Percentiles rank a stretch among this genome's conserved stretches.
These are phyloP conservation scores for Dryobota labecula DNA, from an alignment of 2,888 invertebrate species.

Conservation along the genomic window DNA sequence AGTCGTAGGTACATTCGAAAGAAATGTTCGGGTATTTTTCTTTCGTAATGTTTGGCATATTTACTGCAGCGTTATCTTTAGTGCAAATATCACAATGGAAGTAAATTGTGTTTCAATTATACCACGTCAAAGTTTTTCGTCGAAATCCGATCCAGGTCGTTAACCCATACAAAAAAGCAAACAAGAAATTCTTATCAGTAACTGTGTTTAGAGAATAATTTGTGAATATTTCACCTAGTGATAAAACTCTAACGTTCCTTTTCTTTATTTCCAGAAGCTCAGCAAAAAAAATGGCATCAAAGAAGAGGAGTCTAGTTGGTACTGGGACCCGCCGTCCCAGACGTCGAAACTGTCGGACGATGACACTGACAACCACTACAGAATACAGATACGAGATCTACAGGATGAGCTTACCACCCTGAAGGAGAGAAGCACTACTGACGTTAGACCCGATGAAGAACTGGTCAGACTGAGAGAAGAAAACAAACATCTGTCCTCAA, in stretches of 20 bases:
- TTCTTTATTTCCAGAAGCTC: conserved; percentile 84
- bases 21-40: background rate
- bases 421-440: conserved; percentile 76
- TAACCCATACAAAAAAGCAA: conserved; percentile 37
- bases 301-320: conserved; percentile 89
- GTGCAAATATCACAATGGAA: conserved; percentile 4
- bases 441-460: conserved; percentile 82
- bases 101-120: background rate
- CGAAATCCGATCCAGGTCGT: conserved; percentile 22
- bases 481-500: conserved; percentile 89
- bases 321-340: conserved; percentile 88
- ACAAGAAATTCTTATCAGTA: conserved; percentile 38
- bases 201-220: conserved; percentile 7
- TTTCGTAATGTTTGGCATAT: background rate
- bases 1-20: background rate
- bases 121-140: background rate
- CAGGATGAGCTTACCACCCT: conserved; percentile 85
- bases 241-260: conserved; percentile 30
- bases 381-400: conserved; percentile 80
- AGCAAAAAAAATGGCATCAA: conserved; percentile 84
- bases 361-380: conserved; percentile 76
- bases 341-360: conserved; percentile 67
- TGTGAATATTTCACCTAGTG: background rate
- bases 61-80: background rate
- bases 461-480: conserved; percentile 89